Evolutionary conservation across 2,797 vertebrate genomes (phyloP).

Genomic region (Pyrocephalus nanus): DNA sequence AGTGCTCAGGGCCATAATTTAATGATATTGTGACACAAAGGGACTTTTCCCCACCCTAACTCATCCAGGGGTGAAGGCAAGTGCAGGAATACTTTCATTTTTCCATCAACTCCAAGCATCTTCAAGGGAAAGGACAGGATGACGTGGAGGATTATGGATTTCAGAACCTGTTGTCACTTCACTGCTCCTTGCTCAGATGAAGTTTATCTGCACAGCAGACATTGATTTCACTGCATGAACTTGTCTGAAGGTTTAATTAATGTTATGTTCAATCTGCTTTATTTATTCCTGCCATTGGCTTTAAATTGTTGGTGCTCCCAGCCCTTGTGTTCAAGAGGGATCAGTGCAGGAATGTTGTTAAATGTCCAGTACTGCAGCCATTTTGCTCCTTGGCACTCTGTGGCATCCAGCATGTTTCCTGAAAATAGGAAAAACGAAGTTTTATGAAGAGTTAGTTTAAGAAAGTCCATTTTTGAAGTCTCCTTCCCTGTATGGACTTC

Average conservation of each 20-base stretch:
- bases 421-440: background rate
- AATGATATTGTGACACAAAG: background rate
- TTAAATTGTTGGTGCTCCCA: background rate
- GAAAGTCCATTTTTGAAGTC: background rate
- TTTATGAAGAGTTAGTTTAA: background rate
- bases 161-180: background rate
- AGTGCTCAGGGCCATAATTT: background rate
- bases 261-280: background rate
- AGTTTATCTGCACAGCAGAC: background rate
- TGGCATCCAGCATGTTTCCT: background rate
- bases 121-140: background rate
- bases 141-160: background rate
- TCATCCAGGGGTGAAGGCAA: background rate
- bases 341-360: background rate
- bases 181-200: background rate
- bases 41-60: background rate
- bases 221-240: background rate
- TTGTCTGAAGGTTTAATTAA: constrained; percentile 24
- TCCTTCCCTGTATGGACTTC: background rate
- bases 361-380: accelerated
- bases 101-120: background rate
- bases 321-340: background rate
- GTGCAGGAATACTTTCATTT: background rate
- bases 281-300: background rate
- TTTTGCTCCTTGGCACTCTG: accelerated